A percentile compares a stretch with the other conserved stretches of the same genome.
Evolutionary conservation across 2,888 invertebrate genomes (phyloP).

Genomic region (Torymus texanus): DNA sequence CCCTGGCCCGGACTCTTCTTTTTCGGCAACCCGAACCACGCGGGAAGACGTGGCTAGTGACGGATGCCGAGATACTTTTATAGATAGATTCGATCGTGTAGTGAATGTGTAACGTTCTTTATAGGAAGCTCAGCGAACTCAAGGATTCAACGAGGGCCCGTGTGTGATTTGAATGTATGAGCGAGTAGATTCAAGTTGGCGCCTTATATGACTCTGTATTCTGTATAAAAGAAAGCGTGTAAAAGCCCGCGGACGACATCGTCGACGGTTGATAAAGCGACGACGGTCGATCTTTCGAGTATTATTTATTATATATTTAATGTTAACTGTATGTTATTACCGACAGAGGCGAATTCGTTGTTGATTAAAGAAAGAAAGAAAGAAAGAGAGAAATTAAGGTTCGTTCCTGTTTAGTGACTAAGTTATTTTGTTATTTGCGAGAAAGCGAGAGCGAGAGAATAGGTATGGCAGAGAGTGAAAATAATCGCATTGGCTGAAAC

Average conservation of each 20-base stretch:
- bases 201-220: slow-evolving; percentile 24
- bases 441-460: background rate
- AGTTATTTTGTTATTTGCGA: slow-evolving; percentile 55
- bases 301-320: slow-evolving; percentile 55
- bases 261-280: slow-evolving; percentile 1
- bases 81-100: slow-evolving; percentile 12
- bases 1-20: background rate
- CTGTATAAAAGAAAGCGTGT: slow-evolving; percentile 3
- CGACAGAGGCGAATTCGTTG: slow-evolving; percentile 47
- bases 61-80: background rate
- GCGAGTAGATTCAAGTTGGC: slow-evolving; percentile 24
- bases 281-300: slow-evolving; percentile 44
- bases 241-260: slow-evolving; percentile 1
- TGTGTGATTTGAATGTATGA: background rate
- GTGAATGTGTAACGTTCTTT: slow-evolving; percentile 12
- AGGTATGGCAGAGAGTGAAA: slow-evolving; percentile 1
- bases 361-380: slow-evolving; percentile 46
- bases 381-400: slow-evolving; percentile 39
- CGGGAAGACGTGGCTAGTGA: background rate
- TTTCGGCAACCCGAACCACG: background rate
- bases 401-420: slow-evolving; percentile 56
- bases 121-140: background rate
- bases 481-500: slow-evolving; percentile 49
- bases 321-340: slow-evolving; percentile 54
- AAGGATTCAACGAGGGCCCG: background rate